Conservation (phyloP, 2,113 vertebrate species). For the Paramisgurnus dabryanus region DNA sequence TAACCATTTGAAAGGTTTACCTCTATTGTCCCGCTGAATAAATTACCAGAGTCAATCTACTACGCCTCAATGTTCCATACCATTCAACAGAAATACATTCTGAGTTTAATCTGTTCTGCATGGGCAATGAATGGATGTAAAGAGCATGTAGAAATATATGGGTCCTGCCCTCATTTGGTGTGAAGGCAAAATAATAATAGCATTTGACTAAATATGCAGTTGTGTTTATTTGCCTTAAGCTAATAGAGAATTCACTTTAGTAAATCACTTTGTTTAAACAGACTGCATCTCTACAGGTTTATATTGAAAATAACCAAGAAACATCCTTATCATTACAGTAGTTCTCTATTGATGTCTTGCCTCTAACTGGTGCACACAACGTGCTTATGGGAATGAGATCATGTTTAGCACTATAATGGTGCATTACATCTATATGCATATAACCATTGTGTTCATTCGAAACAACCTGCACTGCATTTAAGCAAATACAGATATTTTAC, state of each 20-base stretch:
- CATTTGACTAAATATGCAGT: not conserved
- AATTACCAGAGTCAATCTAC: slow-evolving; percentile 1
- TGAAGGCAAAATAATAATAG: not conserved
- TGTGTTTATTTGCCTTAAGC: not conserved
- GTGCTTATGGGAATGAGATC: not conserved
- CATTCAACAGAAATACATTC: slow-evolving; percentile 21
- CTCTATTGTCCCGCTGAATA: slow-evolving; percentile 4
- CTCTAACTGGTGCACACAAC: not conserved
- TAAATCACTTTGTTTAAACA: not conserved
- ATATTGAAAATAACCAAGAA: not conserved
- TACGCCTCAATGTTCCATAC: not conserved
- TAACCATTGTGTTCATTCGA: too few species aligned
- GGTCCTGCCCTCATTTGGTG: not conserved
- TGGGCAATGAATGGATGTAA: not conserved
- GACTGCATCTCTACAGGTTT: not conserved
- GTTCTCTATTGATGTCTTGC: not conserved
- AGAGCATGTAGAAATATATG: not conserved
- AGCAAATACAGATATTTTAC: too few species aligned
- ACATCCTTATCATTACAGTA: not conserved
- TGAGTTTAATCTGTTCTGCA: slow-evolving; percentile 19
- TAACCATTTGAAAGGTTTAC: slow-evolving; percentile 3
- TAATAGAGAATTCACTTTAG: not conserved
- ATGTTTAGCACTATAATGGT: not conserved
- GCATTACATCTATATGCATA: too few species aligned
- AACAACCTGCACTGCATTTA: too few species aligned